phyloP scores from a whole-genome alignment of 2,113 vertebrate species.

The Ptychochromis oligacanthus region DNA sequence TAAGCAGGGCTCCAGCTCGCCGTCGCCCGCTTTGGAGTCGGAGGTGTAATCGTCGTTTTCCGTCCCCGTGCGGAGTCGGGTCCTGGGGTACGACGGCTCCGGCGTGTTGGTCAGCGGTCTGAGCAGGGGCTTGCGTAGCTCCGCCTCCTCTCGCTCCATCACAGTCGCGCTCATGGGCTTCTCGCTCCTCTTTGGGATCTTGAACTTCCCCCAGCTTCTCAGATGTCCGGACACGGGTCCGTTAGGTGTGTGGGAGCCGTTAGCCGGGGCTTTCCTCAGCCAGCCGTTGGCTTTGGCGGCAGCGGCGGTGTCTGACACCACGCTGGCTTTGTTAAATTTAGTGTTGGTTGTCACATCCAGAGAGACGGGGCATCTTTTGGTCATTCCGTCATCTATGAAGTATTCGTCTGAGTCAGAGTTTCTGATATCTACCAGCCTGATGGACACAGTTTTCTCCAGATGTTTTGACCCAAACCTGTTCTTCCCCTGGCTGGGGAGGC shows the following conservation, averaged over 20 bases:
- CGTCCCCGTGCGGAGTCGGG: constrained; percentile 76
- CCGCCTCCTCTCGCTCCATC: constrained; percentile 45
- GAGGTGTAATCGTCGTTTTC: constrained; percentile 85
- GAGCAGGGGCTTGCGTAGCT: constrained; percentile 60
- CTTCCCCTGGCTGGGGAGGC: constrained; percentile 36
- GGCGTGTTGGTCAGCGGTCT: constrained; percentile 59
- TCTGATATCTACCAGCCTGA: constrained; percentile 69
- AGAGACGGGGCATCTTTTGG: constrained; percentile 11
- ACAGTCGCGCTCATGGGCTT: constrained; percentile 73
- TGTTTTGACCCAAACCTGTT: constrained; percentile 27
- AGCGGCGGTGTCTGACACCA: constrained; percentile 51
- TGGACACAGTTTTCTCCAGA: constrained; percentile 65
- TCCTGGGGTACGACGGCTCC: constrained; percentile 68
- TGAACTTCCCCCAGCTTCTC: constrained; percentile 94
- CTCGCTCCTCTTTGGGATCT: constrained; percentile 93
- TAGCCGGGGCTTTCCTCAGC: constrained; percentile 75
- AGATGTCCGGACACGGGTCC: constrained; percentile 78
- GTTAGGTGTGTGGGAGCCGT: constrained; percentile 80
- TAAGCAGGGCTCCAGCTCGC: constrained; percentile 82
- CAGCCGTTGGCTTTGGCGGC: constrained; percentile 80
- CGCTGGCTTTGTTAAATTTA: constrained; percentile 19
- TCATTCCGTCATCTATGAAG: constrained; percentile 15
- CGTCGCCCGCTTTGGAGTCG: constrained; percentile 82
- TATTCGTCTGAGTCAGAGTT: constrained; percentile 46
- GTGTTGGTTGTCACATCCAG: not conserved